These are phyloP conservation scores for Pagrus major DNA, from an alignment of 2,113 vertebrate genomes.

Conservation along the genomic window DNA sequence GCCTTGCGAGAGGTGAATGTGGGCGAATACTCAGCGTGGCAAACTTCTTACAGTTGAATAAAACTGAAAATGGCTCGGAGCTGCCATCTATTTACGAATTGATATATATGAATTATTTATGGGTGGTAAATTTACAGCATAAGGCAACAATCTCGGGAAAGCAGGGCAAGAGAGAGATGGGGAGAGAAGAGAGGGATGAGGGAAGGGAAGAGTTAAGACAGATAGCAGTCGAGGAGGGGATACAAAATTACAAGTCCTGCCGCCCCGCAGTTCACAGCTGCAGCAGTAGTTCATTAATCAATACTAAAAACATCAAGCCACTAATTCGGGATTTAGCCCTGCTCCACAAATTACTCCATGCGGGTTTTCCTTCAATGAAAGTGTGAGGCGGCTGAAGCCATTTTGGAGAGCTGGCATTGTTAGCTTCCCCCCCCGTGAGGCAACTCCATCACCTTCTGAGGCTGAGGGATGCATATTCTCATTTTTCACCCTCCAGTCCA, in stretches of 20 bases:
- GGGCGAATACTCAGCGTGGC: constrained; percentile 23
- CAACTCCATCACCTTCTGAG: constrained; percentile 23
- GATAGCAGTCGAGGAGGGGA: constrained; percentile 38
- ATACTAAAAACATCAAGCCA: constrained; percentile 56
- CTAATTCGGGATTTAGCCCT: constrained; percentile 51
- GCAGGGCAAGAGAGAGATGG: constrained; percentile 15
- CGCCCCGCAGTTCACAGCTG: constrained; percentile 38
- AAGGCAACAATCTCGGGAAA: constrained; percentile 2
- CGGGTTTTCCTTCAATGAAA: constrained; percentile 28
- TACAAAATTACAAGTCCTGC: constrained; percentile 49
- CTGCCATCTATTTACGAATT: constrained; percentile 39
- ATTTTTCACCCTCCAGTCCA: constrained; percentile 60
- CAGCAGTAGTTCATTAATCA: constrained; percentile 60
- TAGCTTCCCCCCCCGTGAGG: constrained; percentile 33
- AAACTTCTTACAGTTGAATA: constrained; percentile 38
- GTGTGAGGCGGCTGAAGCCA: constrained; percentile 15
- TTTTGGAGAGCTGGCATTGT: constrained; percentile 32
- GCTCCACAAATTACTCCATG: constrained; percentile 26
- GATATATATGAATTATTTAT: constrained; percentile 57
- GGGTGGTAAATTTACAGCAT: constrained; percentile 23
- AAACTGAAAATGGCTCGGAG: constrained; percentile 28
- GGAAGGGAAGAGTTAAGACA: constrained; percentile 30
- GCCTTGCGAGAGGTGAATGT: constrained; percentile 47
- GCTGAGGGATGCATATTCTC: constrained; percentile 45
- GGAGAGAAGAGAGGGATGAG: constrained; percentile 26